Evolutionary conservation across 2,113 vertebrate species (phyloP).

Genomic region (Psephotus haematonotus): DNA sequence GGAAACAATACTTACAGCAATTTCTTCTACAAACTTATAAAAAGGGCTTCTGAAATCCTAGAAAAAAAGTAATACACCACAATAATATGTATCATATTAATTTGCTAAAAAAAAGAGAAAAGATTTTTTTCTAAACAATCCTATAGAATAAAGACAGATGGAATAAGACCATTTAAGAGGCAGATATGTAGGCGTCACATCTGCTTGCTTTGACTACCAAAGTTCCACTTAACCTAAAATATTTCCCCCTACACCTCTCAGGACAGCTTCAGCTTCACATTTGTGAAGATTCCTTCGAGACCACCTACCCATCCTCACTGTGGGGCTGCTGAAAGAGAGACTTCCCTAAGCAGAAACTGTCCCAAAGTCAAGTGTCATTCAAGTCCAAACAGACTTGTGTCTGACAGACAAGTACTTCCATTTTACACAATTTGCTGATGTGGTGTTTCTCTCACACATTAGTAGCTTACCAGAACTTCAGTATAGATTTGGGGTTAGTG

Average conservation of each 20-base stretch:
- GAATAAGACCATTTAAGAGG: not conserved
- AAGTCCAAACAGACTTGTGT: not conserved
- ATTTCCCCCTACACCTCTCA: not conserved
- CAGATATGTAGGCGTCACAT: not conserved
- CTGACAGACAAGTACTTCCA: not conserved
- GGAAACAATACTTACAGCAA: not conserved
- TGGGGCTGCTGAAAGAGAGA: not conserved
- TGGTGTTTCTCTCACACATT: not conserved
- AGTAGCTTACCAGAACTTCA: not conserved
- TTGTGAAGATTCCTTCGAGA: not conserved
- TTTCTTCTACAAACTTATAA: not conserved
- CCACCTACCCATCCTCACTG: not conserved
- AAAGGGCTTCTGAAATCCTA: not conserved
- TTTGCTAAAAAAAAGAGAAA: not conserved
- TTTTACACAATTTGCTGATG: not conserved
- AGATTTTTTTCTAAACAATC: not conserved
- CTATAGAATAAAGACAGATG: not conserved
- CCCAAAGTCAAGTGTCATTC: not conserved
- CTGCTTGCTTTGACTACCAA: slow-evolving; percentile 22
- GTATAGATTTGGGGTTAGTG: not conserved
- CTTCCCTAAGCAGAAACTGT: not conserved
- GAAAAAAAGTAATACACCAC: not conserved
- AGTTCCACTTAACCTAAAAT: slow-evolving; percentile 24
- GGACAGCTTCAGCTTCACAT: not conserved
- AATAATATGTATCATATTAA: not conserved